phyloP scores from a whole-genome alignment of 2,888 invertebrate genomes.

The Idaea straminata region DNA sequence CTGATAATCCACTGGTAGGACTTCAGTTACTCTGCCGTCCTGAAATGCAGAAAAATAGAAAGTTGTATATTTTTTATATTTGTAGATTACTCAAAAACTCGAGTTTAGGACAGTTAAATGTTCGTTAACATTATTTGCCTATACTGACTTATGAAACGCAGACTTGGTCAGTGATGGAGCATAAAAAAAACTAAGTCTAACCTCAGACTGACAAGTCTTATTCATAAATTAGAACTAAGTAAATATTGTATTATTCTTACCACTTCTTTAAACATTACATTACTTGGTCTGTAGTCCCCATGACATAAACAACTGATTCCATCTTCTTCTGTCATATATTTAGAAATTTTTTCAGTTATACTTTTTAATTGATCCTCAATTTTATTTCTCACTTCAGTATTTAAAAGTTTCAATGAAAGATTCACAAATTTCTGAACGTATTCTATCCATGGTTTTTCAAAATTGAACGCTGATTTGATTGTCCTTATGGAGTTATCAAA shows the following conservation, averaged over 20 bases:
- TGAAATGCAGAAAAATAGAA: conserved; percentile 29
- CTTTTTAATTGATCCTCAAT: conserved; percentile 27
- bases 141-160: too few species aligned
- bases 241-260: conserved; percentile 27
- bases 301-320: conserved; percentile 31
- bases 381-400: conserved; percentile 26
- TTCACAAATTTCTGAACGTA: conserved; percentile 31
- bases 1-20: conserved; percentile 50
- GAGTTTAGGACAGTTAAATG: too few species aligned
- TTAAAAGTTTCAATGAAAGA: conserved; percentile 27
- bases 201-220: neutral
- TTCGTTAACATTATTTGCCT: too few species aligned
- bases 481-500: conserved; percentile 39
- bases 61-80: neutral
- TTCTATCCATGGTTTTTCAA: conserved; percentile 36
- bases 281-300: conserved; percentile 37
- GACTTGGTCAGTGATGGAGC: too few species aligned
- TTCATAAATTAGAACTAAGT: neutral
- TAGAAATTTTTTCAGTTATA: conserved; percentile 29
- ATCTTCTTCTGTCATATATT: conserved; percentile 28
- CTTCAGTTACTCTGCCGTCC: conserved; percentile 39
- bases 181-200: too few species aligned
- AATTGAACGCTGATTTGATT: conserved; percentile 25
- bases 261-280: conserved; percentile 38
- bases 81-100: too few species aligned